Percentiles rank a stretch among this genome's conserved stretches.
Conservation (phyloP, 2,888 invertebrate genomes). For the Galerucella pusilla region DNA sequence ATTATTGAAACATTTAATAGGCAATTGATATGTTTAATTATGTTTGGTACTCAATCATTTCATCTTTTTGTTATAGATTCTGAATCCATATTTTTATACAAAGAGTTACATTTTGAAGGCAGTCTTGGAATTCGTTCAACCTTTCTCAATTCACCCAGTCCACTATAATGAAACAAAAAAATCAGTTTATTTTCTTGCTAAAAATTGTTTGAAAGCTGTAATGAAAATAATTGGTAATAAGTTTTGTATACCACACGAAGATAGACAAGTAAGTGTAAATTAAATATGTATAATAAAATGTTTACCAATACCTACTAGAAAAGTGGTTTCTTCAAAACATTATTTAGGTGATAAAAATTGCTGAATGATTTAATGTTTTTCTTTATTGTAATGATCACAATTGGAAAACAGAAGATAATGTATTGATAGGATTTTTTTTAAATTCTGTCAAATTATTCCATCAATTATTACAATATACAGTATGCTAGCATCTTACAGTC, state of each 20-base stretch:
- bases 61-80: slow-evolving; percentile 34
- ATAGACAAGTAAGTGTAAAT: slow-evolving; percentile 34
- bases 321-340: too few species aligned
- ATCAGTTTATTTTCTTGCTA: slow-evolving; percentile 36
- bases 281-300: background rate
- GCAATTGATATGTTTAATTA: background rate
- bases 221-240: slow-evolving; percentile 36
- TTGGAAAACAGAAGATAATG: too few species aligned
- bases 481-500: too few species aligned
- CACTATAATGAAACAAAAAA: slow-evolving; percentile 14
- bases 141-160: slow-evolving; percentile 26
- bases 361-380: too few species aligned
- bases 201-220: slow-evolving; percentile 41
- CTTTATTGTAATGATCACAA: too few species aligned
- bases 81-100: slow-evolving; percentile 19
- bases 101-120: slow-evolving; percentile 39
- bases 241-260: slow-evolving; percentile 34
- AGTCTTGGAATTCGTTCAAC: slow-evolving; percentile 40
- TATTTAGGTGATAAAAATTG: too few species aligned
- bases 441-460: too few species aligned
- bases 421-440: too few species aligned
- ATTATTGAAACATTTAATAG: too few species aligned
- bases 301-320: too few species aligned
- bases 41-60: background rate
- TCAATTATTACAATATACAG: too few species aligned